Percentiles rank a stretch among this genome's conserved stretches.
Evolutionary conservation across 2,888 invertebrate species (phyloP).

Genomic region (Agelastica alni): DNA sequence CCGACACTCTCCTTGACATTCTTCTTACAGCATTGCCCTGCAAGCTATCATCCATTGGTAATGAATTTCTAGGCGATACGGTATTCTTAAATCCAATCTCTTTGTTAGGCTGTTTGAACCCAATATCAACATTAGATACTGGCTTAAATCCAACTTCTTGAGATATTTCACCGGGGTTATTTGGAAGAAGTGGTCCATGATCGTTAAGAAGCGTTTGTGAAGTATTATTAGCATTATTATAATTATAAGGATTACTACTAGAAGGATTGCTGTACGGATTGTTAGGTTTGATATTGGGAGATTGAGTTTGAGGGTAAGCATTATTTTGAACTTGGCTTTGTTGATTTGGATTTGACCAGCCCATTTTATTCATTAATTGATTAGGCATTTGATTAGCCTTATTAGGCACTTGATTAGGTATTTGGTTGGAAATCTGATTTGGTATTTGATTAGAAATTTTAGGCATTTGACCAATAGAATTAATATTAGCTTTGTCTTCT

Average conservation of each 20-base stretch:
- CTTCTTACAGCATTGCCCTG: constrained; percentile 54
- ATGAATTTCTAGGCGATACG: constrained; percentile 36
- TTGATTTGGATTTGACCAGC: constrained; percentile 14
- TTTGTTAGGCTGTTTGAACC: constrained; percentile 17
- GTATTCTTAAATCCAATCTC: constrained; percentile 31
- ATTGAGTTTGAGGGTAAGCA: constrained; percentile 24
- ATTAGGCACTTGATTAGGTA: constrained; percentile 41
- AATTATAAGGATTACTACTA: constrained; percentile 22
- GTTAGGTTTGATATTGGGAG: constrained; percentile 31
- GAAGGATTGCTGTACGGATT: constrained; percentile 37
- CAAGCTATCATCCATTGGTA: constrained; percentile 40
- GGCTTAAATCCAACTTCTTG: constrained; percentile 32
- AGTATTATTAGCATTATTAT: constrained; percentile 33
- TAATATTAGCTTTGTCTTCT: constrained; percentile 17
- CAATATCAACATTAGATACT: constrained; percentile 22
- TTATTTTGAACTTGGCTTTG: constrained; percentile 8
- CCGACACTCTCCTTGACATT: constrained; percentile 59
- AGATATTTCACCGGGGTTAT: constrained; percentile 31
- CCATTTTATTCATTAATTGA: constrained; percentile 3
- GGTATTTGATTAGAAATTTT: constrained; percentile 46
- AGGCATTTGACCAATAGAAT: constrained; percentile 42
- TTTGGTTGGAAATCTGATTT: constrained; percentile 42
- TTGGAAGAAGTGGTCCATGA: constrained; percentile 36
- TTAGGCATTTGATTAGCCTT: constrained; percentile 14
- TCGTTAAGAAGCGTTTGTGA: constrained; percentile 36